Conservation (phyloP, 2,797 vertebrate genomes). For the Cossypha dichroa region DNA sequence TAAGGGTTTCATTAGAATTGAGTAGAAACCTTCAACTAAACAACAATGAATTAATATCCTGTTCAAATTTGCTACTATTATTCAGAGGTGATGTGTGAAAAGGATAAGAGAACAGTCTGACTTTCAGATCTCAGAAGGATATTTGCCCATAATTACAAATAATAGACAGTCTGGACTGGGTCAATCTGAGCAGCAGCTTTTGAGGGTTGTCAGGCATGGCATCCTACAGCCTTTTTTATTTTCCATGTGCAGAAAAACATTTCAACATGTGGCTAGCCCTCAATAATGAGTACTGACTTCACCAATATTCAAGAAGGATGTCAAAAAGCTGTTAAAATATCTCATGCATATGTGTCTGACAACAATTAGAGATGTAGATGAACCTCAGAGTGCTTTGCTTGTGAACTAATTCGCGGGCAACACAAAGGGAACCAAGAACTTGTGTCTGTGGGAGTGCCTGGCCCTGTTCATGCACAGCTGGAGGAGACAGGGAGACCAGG, state of each 20-base stretch:
- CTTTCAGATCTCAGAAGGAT: background rate
- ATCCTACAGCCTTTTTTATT: background rate
- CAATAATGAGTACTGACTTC: background rate
- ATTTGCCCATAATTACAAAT: background rate
- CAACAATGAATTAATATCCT: background rate
- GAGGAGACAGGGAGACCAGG: background rate
- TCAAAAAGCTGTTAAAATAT: slow-evolving; percentile 15
- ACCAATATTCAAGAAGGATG: background rate
- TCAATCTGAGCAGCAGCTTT: background rate
- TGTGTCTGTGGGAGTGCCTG: background rate
- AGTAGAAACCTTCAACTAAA: background rate
- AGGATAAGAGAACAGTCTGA: background rate
- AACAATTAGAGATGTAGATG: background rate
- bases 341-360: background rate
- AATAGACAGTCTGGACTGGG: background rate
- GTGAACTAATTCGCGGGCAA: background rate
- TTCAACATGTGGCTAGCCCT: background rate
- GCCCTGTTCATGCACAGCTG: background rate
- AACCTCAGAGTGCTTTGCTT: background rate
- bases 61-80: background rate
- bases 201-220: background rate
- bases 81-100: background rate
- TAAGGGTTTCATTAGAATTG: background rate
- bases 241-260: background rate
- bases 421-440: background rate